These are phyloP conservation scores for Cepphus grylle DNA, from an alignment of 2,113 vertebrate species.

Conservation along the genomic window DNA sequence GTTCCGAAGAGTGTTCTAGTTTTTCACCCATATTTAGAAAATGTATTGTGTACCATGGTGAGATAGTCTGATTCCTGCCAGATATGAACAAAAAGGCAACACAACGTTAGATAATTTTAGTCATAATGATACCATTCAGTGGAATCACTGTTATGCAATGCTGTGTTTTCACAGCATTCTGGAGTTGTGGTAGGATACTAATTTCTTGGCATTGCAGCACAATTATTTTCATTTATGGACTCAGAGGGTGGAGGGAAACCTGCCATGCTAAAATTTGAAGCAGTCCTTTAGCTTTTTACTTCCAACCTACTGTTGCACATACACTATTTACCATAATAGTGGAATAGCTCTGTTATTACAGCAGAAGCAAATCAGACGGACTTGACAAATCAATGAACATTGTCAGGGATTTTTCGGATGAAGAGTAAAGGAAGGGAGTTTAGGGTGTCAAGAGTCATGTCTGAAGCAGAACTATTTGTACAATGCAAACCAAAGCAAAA, in stretches of 20 bases:
- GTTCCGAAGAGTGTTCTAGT: constrained; percentile 47
- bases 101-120: constrained; percentile 52
- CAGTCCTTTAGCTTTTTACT: not conserved
- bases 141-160: not conserved
- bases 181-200: not conserved
- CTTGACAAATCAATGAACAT: not conserved
- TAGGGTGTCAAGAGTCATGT: not conserved
- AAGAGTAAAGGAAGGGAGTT: not conserved
- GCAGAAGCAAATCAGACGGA: not conserved
- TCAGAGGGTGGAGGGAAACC: not conserved
- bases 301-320: not conserved
- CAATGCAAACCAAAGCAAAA: not conserved
- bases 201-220: constrained; percentile 15
- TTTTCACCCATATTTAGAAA: constrained; percentile 62
- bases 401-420: not conserved
- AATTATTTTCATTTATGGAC: constrained; percentile 33
- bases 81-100: constrained; percentile 42
- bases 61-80: constrained; percentile 48
- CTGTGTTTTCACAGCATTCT: not conserved
- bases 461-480: not conserved
- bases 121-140: constrained; percentile 16
- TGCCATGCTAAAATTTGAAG: not conserved
- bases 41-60: constrained; percentile 21
- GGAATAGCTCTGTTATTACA: not conserved
- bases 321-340: not conserved